A percentile compares a stretch with the other conserved stretches of the same genome.
These are phyloP conservation scores for Rhyacophila brunnea DNA, from an alignment of 1,140 invertebrate species.

Conservation along the genomic window DNA sequence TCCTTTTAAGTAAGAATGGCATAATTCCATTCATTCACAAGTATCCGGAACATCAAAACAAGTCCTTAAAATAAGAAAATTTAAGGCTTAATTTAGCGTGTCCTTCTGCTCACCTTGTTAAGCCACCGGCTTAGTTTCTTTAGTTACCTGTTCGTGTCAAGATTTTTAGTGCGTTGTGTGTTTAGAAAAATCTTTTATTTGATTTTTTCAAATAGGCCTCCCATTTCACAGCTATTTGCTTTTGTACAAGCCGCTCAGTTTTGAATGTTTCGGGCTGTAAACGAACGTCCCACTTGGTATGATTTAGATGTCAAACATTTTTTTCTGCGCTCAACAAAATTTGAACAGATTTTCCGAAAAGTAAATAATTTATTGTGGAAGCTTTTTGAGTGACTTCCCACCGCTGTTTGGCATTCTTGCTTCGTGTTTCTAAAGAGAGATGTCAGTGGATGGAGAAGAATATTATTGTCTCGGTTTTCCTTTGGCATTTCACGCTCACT, in stretches of 20 bases:
- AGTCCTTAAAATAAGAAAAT: background rate
- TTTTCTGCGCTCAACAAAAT: slow-evolving; percentile 25
- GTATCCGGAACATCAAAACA: background rate
- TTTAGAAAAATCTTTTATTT: slow-evolving; percentile 32
- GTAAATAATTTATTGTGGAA: slow-evolving; percentile 31
- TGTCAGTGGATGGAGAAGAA: slow-evolving; percentile 22
- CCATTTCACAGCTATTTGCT: slow-evolving; percentile 30
- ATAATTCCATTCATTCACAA: background rate
- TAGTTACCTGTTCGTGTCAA: slow-evolving; percentile 23
- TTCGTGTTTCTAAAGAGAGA: slow-evolving; percentile 17
- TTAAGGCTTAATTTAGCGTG: background rate
- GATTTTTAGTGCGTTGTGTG: slow-evolving; percentile 20
- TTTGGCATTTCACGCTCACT: slow-evolving; percentile 26
- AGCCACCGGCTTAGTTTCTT: background rate
- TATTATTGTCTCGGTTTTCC: slow-evolving; percentile 28
- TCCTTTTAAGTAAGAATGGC: slow-evolving; percentile 4
- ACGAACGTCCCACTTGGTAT: slow-evolving; percentile 14
- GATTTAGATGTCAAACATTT: slow-evolving; percentile 35
- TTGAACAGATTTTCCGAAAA: slow-evolving; percentile 13
- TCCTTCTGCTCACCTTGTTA: background rate
- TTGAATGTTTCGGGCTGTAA: slow-evolving; percentile 1
- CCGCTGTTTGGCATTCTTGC: slow-evolving; percentile 7
- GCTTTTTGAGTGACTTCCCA: background rate
- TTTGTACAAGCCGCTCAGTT: slow-evolving; percentile 23
- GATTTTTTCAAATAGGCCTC: slow-evolving; percentile 26